Percentiles rank a stretch among this genome's conserved stretches.
Evolutionary conservation across 1,140 invertebrate genomes (phyloP).

Genomic region (Apis cerana): DNA sequence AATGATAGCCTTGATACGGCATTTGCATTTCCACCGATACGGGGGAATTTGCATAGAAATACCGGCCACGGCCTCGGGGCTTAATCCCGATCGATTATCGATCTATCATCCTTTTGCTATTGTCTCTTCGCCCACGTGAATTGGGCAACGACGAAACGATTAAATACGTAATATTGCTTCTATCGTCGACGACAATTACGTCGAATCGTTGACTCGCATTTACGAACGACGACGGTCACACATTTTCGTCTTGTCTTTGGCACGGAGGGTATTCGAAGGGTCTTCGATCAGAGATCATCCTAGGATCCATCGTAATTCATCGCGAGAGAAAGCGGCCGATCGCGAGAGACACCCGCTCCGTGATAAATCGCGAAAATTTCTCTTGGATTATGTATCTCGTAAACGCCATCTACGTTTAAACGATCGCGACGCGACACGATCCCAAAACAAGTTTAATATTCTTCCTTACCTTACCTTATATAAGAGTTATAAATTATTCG

Average conservation of each 20-base stretch:
- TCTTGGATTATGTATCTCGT: background rate
- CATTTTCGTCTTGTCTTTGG: too few relatives aligned
- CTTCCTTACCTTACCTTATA: background rate
- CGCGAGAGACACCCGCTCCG: background rate
- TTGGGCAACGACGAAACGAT: too few relatives aligned
- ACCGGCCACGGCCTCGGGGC: background rate
- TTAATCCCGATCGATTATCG: slow-evolving; percentile 19
- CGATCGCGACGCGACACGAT: background rate
- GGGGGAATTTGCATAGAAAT: slow-evolving; percentile 30
- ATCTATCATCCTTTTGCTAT: background rate
- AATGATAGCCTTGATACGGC: slow-evolving; percentile 51
- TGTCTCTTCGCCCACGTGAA: background rate
- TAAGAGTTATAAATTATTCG: too few relatives aligned
- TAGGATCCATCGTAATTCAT: slow-evolving; percentile 12
- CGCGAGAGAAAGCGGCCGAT: slow-evolving; percentile 18
- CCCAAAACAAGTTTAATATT: background rate
- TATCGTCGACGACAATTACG: background rate
- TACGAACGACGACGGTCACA: background rate
- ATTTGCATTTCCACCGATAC: slow-evolving; percentile 41
- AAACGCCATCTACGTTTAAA: too few relatives aligned
- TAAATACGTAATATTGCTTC: background rate
- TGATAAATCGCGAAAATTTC: slow-evolving; percentile 18
- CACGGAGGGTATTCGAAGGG: background rate
- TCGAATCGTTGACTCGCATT: background rate
- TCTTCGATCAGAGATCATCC: slow-evolving; percentile 3